Base-by-base conservation (phyloP, 2,797 vertebrate genomes). In the Denticeps clupeoides region DNA sequence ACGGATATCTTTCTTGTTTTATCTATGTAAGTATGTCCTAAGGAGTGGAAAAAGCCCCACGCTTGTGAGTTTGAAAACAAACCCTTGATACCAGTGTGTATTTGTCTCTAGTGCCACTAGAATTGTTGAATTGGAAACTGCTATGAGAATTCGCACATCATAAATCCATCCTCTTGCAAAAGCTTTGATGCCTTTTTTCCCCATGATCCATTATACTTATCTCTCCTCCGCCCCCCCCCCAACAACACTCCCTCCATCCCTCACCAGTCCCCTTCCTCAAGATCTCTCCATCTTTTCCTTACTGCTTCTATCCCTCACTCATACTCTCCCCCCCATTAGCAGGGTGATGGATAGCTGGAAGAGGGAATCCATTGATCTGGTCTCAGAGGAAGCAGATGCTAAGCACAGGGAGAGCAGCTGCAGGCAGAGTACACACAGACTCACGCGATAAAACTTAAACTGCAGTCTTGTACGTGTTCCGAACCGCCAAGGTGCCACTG, bases 281-380 rank as follows among this genome's bases (percentile, higher is more conserved):
- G 33, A 50, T 58, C 54, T 67, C 58, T 26, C 56, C 37, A 52
- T 47, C 19, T 53, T 60, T 49, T 37, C 58, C 50, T 38, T 23
- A 25, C 32, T 19, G 38, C 3, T 50, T 51, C 48, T 19, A 56
- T 55, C 49, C 57, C 38, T 61, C 58, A 31, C 65, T 49, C 57
- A 64, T 60, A 61, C 62, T 65, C 55, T 46, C 63, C 60, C 66
- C 70, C 80, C 70, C 65, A 69, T 75, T 77, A 76, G 66, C 56
- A 55, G 53, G 16, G 58, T 77, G 78, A 80, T 79, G 74, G 78
- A 80, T 80, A 64, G 71, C 71, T 62, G 57, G 62, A 65, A 75
- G 70, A 74, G 65, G 62, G 61, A 61, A 67, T 62, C 59, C 71
- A 81, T 79, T 79, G 79, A 81, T 81, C 73, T 70, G 60, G 56